phyloP scores from a whole-genome alignment of 2,888 invertebrate genomes.

The Aethes cnicana region DNA sequence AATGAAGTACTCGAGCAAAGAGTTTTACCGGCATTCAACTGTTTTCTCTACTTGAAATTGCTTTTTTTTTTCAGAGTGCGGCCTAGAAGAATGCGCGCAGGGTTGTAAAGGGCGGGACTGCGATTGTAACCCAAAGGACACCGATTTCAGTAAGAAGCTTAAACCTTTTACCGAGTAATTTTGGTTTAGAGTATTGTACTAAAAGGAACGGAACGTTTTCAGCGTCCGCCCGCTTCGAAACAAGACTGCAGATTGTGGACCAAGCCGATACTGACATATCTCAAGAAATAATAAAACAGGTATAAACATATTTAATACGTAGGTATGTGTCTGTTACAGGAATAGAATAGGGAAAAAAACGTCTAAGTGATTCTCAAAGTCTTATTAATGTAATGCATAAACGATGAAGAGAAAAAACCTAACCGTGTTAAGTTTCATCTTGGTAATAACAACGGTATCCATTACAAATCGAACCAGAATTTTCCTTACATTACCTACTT shows the following conservation, averaged over 20 bases:
- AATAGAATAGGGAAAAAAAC: too few species aligned
- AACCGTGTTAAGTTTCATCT: too few species aligned
- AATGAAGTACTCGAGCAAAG: neutral
- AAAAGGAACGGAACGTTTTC: constrained; percentile 6
- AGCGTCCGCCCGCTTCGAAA: constrained; percentile 84
- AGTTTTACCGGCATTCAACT: neutral
- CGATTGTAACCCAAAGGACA: constrained; percentile 68
- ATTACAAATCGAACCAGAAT: too few species aligned
- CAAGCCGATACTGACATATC: constrained; percentile 69
- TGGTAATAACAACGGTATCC: too few species aligned
- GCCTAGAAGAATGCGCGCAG: constrained; percentile 69
- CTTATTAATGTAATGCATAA: too few species aligned
- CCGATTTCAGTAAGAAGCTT: constrained; percentile 58
- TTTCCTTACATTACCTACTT: too few species aligned
- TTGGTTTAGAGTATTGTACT: neutral
- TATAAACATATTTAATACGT: constrained; percentile 36
- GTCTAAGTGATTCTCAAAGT: too few species aligned
- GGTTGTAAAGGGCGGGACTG: constrained; percentile 58
- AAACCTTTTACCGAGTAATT: constrained; percentile 23
- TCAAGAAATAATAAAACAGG: constrained; percentile 66
- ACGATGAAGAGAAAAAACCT: too few species aligned
- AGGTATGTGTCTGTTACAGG: too few species aligned
- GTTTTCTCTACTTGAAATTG: constrained; percentile 18
- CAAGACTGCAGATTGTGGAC: constrained; percentile 79
- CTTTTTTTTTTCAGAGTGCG: constrained; percentile 60